Conservation (phyloP, 2,888 invertebrate genomes). For the Entomobrya proxima region DNA sequence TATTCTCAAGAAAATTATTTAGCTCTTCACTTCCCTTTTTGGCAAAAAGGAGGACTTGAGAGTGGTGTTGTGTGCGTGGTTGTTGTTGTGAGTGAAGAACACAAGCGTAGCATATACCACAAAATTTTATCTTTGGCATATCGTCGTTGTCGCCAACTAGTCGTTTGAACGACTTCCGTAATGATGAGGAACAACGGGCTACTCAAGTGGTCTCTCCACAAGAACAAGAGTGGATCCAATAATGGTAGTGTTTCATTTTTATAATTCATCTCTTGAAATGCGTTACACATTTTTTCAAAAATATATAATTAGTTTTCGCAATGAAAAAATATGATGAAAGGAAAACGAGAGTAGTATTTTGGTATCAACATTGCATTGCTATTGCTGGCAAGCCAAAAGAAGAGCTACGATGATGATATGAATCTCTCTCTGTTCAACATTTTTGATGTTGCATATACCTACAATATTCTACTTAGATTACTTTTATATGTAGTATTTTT, state of each 20-base stretch:
- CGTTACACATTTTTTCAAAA: background rate
- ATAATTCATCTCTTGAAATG: constrained; percentile 12
- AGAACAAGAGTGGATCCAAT: constrained; percentile 78
- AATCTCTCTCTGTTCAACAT: too few species aligned
- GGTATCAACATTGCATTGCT: background rate
- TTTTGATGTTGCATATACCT: too few species aligned
- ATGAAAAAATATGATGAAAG: constrained; percentile 6
- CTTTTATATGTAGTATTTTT: background rate
- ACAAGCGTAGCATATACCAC: background rate
- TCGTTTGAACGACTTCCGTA: constrained; percentile 73
- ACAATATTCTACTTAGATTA: background rate
- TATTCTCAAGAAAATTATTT: constrained; percentile 16
- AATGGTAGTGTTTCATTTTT: constrained; percentile 71
- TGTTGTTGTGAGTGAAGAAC: constrained; percentile 6
- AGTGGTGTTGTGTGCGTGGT: background rate
- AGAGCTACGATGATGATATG: background rate
- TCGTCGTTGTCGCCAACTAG: constrained; percentile 58
- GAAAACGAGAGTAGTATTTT: constrained; percentile 25
- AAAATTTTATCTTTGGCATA: constrained; percentile 13
- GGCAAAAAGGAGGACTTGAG: constrained; percentile 40
- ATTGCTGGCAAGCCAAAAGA: too few species aligned
- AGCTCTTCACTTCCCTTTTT: constrained; percentile 33
- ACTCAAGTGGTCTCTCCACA: constrained; percentile 80
- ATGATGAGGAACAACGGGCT: constrained; percentile 81
- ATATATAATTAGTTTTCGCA: constrained; percentile 12